Conservation (phyloP, 2,888 invertebrate species). For the Crossocerus cetratus region DNA sequence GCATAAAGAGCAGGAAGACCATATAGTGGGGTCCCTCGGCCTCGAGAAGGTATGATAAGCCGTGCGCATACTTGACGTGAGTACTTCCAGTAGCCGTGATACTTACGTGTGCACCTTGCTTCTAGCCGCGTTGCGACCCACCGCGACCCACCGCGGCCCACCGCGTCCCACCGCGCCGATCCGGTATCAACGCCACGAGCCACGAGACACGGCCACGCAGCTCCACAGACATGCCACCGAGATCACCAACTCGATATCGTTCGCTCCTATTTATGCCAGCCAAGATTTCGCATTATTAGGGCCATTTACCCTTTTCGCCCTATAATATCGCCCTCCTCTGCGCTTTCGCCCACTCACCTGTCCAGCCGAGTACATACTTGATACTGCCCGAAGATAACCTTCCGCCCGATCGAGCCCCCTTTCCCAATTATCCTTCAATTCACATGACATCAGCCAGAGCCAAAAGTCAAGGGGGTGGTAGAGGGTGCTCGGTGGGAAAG, state of each 20-base stretch:
- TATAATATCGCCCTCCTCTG: constrained; percentile 62
- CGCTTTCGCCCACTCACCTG: background rate
- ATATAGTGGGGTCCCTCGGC: constrained; percentile 55
- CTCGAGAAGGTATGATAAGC: constrained; percentile 63
- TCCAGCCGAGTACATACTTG: too few species aligned
- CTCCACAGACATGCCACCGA: constrained; percentile 71
- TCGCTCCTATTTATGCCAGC: constrained; percentile 74
- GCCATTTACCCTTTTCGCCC: constrained; percentile 74
- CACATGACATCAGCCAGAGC: too few species aligned
- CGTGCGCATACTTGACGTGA: constrained; percentile 70
- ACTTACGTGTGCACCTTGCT: constrained; percentile 56
- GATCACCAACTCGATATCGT: constrained; percentile 71
- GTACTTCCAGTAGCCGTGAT: constrained; percentile 60
- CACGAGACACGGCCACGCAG: constrained; percentile 72
- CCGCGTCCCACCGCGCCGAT: constrained; percentile 47
- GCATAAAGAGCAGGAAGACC: constrained; percentile 71
- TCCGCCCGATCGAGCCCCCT: too few species aligned
- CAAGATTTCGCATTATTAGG: constrained; percentile 76
- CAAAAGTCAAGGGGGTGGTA: too few species aligned
- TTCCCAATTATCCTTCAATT: too few species aligned
- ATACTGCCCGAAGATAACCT: background rate
- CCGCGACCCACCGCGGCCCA: background rate
- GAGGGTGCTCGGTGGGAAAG: too few species aligned
- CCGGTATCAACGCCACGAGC: constrained; percentile 66
- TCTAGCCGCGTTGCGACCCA: too few species aligned